A percentile compares a stretch with the other conserved stretches of the same genome.
Conservation (phyloP, 2,888 invertebrate species). For the Pantelozetes paolii region DNA sequence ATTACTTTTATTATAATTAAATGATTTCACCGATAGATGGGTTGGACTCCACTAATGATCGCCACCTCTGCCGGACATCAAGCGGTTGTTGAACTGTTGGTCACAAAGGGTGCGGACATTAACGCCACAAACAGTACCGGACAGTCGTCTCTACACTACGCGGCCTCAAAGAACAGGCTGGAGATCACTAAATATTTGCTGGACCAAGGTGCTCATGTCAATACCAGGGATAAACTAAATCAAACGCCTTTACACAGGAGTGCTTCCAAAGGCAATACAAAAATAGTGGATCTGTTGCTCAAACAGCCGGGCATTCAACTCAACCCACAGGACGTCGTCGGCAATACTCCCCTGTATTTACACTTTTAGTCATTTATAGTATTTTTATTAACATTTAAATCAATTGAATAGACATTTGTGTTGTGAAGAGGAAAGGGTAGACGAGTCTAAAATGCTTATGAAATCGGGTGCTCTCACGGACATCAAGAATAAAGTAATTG, state of each 20-base stretch:
- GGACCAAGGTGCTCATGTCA: constrained; percentile 46
- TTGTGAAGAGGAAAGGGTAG: constrained; percentile 71
- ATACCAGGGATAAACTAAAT: constrained; percentile 37
- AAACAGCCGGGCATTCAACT: constrained; percentile 55
- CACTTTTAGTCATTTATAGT: neutral
- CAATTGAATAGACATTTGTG: constrained; percentile 66
- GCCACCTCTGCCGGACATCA: constrained; percentile 71
- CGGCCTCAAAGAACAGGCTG: constrained; percentile 74
- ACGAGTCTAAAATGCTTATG: constrained; percentile 64
- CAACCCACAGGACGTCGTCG: constrained; percentile 64
- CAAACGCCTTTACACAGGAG: constrained; percentile 71
- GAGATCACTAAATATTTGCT: constrained; percentile 57
- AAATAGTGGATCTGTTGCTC: constrained; percentile 65
- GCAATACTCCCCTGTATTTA: constrained; percentile 70
- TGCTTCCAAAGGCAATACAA: constrained; percentile 68
- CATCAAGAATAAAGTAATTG: constrained; percentile 64
- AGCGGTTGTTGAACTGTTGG: constrained; percentile 63
- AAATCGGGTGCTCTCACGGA: constrained; percentile 63
- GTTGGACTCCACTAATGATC: constrained; percentile 72
- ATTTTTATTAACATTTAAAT: no score
- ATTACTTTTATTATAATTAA: neutral
- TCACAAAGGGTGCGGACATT: constrained; percentile 66
- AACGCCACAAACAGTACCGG: constrained; percentile 68
- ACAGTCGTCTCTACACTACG: constrained; percentile 77
- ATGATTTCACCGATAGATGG: constrained; percentile 42